These are phyloP conservation scores for Epinotia brunnichana DNA, from an alignment of 2,888 invertebrate genomes.

Conservation along the genomic window DNA sequence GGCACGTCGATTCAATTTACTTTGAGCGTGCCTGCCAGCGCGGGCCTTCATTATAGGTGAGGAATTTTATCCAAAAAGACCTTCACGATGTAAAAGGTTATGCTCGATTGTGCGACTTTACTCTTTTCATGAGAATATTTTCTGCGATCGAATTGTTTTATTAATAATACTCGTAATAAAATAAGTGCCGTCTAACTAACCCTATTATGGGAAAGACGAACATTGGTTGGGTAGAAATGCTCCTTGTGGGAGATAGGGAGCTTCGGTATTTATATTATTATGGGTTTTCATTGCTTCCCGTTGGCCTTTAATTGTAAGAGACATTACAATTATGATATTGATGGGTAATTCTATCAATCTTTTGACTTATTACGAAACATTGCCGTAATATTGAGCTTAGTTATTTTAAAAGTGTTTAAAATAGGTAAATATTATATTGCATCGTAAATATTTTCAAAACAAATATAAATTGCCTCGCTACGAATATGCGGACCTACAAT, in stretches of 20 bases:
- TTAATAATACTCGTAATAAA: constrained; percentile 23
- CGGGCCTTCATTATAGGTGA: constrained; percentile 57
- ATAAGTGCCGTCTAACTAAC: constrained; percentile 31
- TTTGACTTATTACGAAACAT: neutral
- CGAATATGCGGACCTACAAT: no score
- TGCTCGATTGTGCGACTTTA: constrained; percentile 27
- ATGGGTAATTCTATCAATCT: neutral
- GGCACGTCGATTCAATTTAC: constrained; percentile 76
- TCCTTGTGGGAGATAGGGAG: constrained; percentile 17
- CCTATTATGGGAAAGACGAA: constrained; percentile 16
- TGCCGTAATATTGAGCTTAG: no score
- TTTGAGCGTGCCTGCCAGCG: constrained; percentile 57
- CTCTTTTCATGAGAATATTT: constrained; percentile 3
- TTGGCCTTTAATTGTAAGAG: constrained; percentile 14
- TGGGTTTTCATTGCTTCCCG: constrained; percentile 8
- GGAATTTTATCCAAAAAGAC: constrained; percentile 43
- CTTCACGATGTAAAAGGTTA: constrained; percentile 38
- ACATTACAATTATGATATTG: constrained; percentile 17
- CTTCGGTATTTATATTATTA: constrained; percentile 24
- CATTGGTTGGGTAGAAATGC: constrained; percentile 23
- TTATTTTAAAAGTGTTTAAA: no score
- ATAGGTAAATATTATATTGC: no score
- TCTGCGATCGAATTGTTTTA: constrained; percentile 19
- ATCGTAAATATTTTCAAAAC: no score
- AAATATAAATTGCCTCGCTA: no score